Conservation (phyloP, 2,888 invertebrate species). For the Megaustenia siamemsis region DNA sequence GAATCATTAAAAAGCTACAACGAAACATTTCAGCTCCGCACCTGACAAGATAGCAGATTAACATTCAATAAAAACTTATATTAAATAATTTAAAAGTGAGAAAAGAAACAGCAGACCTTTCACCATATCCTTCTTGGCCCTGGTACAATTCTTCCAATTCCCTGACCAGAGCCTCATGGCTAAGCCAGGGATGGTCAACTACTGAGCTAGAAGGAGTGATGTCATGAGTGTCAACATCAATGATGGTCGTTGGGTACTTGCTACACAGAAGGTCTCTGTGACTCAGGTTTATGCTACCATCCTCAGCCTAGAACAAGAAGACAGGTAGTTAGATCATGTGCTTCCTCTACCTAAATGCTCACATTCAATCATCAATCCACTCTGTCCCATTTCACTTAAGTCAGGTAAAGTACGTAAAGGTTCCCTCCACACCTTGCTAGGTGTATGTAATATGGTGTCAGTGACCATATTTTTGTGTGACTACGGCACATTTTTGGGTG, state of each 20-base stretch:
- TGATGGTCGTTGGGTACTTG: constrained; percentile 73
- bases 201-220: constrained; percentile 68
- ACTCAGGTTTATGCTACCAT: constrained; percentile 59
- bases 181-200: constrained; percentile 53
- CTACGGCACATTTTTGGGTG: too few relatives aligned
- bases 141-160: constrained; percentile 73
- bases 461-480: too few relatives aligned
- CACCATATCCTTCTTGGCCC: constrained; percentile 47
- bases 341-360: neutral
- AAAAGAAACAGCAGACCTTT: constrained; percentile 16
- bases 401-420: too few relatives aligned
- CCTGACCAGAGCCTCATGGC: constrained; percentile 67
- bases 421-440: too few relatives aligned
- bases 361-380: too few relatives aligned
- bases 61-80: too few relatives aligned
- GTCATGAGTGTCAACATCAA: constrained; percentile 70
- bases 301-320: constrained; percentile 18
- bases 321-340: neutral
- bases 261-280: constrained; percentile 70
- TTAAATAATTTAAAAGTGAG: too few relatives aligned
- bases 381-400: too few relatives aligned
- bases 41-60: too few relatives aligned
- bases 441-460: too few relatives aligned
- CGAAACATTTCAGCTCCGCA: too few relatives aligned
- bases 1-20: too few relatives aligned